phyloP scores from a whole-genome alignment of 2,113 vertebrate genomes.

The Pluvianellus socialis region DNA sequence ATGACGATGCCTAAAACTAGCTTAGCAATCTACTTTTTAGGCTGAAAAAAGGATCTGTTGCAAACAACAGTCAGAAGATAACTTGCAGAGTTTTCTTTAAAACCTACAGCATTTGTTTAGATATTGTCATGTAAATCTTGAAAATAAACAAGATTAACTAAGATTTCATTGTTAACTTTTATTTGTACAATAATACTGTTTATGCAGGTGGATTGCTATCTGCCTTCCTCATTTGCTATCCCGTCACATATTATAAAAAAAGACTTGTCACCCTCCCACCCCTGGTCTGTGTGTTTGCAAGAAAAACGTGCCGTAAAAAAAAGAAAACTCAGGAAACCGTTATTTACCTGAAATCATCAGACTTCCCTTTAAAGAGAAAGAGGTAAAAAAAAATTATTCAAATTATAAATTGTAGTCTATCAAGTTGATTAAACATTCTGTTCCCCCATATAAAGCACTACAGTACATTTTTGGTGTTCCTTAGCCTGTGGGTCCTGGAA shows the following conservation, averaged over 20 bases:
- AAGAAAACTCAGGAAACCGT: background rate
- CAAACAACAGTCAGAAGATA: background rate
- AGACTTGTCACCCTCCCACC: background rate
- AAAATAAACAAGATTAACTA: background rate
- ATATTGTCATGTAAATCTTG: background rate
- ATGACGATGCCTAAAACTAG: background rate
- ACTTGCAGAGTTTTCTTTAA: background rate
- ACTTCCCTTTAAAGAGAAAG: background rate
- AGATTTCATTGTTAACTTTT: background rate
- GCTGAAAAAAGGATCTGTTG: background rate
- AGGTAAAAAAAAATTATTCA: background rate
- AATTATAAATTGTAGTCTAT: background rate
- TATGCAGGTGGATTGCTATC: background rate
- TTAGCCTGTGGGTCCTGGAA: background rate
- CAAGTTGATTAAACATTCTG: background rate
- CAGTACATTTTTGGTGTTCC: background rate
- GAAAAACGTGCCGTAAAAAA: background rate
- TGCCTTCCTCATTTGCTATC: background rate
- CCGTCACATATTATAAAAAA: background rate
- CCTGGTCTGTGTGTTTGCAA: background rate
- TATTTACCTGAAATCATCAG: background rate
- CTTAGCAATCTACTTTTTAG: background rate
- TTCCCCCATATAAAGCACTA: accelerated
- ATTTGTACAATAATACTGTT: background rate
- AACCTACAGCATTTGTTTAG: background rate